Evolutionary conservation across 2,888 invertebrate genomes (phyloP), one percentile per base, ranked within the genome.

Genomic region (Lydus trimaculatus): DNA sequence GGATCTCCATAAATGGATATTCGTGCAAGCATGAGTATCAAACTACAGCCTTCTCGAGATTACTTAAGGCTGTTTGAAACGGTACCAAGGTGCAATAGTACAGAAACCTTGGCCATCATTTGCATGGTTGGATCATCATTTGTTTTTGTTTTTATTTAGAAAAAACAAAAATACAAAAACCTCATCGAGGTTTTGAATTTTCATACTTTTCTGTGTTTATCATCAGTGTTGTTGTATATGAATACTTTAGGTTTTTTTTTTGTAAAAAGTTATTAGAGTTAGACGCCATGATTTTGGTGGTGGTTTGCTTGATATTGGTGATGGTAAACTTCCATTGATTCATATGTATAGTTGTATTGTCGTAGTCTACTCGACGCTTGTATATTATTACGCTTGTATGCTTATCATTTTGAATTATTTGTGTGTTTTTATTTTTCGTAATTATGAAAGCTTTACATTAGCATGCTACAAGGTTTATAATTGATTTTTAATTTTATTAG

Each of bases 401-500:
- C 72, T 64, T 71, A 58, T 71, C 67, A 64, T 70, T 43, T 43
- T 43, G 67, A 65, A 62, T 73, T 17, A 67, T 71, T 62, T 58
- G n/a, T 61, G 65, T 68, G n/a, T 73, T 68, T 31, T 70, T 64
- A 39, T 64, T 71, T 67, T 63, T 65, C 28, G 31, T 43, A 31
- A 58, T 23, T 31, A 13, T 63, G 8, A 61, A 28, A 58, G 20
- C 2, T 48, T 20, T 31, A 9, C 36, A 52, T 25, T 36, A 48
- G 8, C 48, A 48, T 4, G 20, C 20, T 43, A 13, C 23, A 52
- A 6, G 4, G 8, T 52, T 52, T 4, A 5, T 15, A 25, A 36
- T 9, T n/a, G 23, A 52, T 31, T 58, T 23, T 6, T 56, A 31
- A 58, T 39, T 64, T 72, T 63, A 68, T 59, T 84, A 94, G 95